Conservation (phyloP, 2,888 invertebrate species). For the Drosophila neutralis region DNA sequence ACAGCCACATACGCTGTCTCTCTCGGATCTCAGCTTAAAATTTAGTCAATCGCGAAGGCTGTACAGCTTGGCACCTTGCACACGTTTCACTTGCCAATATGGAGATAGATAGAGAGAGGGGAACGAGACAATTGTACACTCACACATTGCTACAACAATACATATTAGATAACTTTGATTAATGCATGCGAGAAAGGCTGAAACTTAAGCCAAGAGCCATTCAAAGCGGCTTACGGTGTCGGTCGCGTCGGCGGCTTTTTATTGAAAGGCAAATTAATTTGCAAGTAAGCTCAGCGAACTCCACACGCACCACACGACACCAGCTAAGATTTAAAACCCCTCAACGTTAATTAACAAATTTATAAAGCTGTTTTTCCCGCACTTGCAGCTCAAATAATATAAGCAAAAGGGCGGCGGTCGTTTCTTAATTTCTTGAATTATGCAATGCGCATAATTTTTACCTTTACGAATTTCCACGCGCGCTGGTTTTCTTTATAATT, state of each 20-base stretch:
- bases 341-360: slow-evolving; percentile 58
- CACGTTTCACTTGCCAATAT: slow-evolving; percentile 57
- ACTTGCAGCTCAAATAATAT: slow-evolving; percentile 30
- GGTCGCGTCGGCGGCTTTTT: slow-evolving; percentile 38
- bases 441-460: slow-evolving; percentile 61
- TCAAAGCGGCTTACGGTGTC: slow-evolving; percentile 54
- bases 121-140: slow-evolving; percentile 12
- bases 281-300: slow-evolving; percentile 62
- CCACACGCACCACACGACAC: slow-evolving; percentile 57
- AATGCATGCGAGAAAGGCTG: slow-evolving; percentile 66
- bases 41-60: slow-evolving; percentile 78
- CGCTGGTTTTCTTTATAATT: slow-evolving; percentile 31
- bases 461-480: slow-evolving; percentile 29
- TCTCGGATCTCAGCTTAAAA: slow-evolving; percentile 58
- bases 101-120: not conserved
- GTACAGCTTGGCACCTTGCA: slow-evolving; percentile 54
- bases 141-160: slow-evolving; percentile 24
- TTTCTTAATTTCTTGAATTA: slow-evolving; percentile 61
- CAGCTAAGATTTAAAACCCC: slow-evolving; percentile 25
- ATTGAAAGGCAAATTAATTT: slow-evolving; percentile 71
- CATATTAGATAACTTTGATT: slow-evolving; percentile 73
- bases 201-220: slow-evolving; percentile 48
- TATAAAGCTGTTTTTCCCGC: slow-evolving; percentile 36
- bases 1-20: slow-evolving; percentile 18
- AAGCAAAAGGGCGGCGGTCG: slow-evolving; percentile 52